Percentiles rank a stretch among this genome's conserved stretches.
phyloP scores from a whole-genome alignment of 2,113 vertebrate species.

The Calypte anna region DNA sequence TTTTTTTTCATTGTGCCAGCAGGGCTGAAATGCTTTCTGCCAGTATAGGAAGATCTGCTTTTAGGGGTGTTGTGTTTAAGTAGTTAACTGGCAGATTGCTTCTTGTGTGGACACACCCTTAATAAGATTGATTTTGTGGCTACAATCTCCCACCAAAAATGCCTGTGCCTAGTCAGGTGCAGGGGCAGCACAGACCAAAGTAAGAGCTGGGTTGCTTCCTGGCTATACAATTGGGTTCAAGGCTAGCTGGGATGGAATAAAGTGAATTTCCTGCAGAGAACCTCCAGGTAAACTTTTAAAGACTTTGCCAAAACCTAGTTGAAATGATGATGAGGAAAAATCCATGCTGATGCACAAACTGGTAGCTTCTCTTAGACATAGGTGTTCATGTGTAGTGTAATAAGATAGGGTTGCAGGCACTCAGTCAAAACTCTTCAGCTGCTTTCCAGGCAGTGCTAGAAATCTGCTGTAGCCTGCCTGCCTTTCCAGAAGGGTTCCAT shows the following conservation, averaged over 20 bases:
- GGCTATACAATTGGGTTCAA: background rate
- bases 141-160: background rate
- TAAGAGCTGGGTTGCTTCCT: background rate
- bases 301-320: background rate
- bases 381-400: background rate
- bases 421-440: background rate
- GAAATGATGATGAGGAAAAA: background rate
- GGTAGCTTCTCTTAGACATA: background rate
- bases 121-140: rapidly evolving
- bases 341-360: background rate
- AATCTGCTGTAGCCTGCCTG: background rate
- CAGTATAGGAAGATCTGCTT: background rate
- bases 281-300: background rate
- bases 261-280: background rate
- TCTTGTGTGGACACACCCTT: background rate
- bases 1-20: background rate
- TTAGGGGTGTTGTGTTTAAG: background rate
- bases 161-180: background rate
- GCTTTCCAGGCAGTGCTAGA: background rate
- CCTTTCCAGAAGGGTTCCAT: background rate
- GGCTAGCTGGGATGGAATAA: background rate
- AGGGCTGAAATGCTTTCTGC: background rate
- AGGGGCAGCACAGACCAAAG: background rate
- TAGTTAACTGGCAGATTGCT: background rate
- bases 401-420: background rate